Conservation (phyloP, 2,113 vertebrate genomes). For the Gasterosteus nipponicus region DNA sequence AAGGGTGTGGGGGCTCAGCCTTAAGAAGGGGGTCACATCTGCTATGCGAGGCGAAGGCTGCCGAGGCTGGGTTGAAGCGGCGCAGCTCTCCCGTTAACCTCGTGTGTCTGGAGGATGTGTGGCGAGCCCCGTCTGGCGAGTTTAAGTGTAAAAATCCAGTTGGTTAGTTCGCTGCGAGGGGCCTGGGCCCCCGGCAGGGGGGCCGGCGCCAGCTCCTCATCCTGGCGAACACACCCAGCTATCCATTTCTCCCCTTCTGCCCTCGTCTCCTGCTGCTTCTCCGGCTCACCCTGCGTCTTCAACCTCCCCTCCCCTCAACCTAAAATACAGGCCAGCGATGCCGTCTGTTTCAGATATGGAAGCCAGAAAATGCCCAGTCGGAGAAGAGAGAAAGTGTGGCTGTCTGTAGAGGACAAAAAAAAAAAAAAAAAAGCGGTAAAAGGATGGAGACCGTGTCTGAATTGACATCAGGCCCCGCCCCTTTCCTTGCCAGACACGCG, state of each 20-base stretch:
- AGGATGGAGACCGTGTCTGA: conserved; percentile 38
- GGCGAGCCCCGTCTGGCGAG: conserved; percentile 68
- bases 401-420: conserved; percentile 19
- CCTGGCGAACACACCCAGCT: conserved; percentile 56
- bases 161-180: conserved; percentile 55
- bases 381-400: conserved; percentile 14
- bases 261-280: conserved; percentile 40
- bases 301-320: conserved; percentile 32
- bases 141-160: conserved; percentile 78
- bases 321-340: conserved; percentile 34
- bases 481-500: conserved; percentile 49
- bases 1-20: not conserved
- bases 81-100: conserved; percentile 62
- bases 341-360: conserved; percentile 36
- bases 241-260: conserved; percentile 39
- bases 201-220: conserved; percentile 53
- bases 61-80: conserved; percentile 22
- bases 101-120: conserved; percentile 50
- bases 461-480: conserved; percentile 46
- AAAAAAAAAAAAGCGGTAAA: no score
- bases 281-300: conserved; percentile 12
- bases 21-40: conserved; percentile 51
- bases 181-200: conserved; percentile 60
- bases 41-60: conserved; percentile 30
- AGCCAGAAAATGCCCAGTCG: conserved; percentile 52